Percentiles rank a stretch among this genome's conserved stretches.
Conservation (phyloP, 2,113 vertebrate genomes). For the Stegostoma tigrinum region DNA sequence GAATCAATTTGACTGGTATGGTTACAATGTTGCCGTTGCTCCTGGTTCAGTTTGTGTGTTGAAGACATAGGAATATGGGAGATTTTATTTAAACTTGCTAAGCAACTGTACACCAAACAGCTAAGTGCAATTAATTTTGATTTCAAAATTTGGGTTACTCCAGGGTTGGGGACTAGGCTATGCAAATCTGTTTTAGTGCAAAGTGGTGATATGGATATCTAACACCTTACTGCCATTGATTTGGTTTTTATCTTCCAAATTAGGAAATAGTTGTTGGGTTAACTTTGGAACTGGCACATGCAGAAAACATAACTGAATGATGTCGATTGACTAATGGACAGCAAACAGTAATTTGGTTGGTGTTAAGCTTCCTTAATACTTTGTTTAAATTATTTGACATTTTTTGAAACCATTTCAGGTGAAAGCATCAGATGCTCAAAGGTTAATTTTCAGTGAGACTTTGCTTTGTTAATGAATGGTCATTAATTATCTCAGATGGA, state of each 20-base stretch:
- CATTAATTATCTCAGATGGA: not conserved
- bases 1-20: not conserved
- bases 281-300: no score
- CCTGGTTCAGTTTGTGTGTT: not conserved
- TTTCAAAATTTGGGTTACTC: not conserved
- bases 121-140: not conserved
- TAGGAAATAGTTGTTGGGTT: no score
- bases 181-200: not conserved
- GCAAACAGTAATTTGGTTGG: no score
- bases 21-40: not conserved
- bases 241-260: no score
- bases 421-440: not conserved
- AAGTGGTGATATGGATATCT: not conserved
- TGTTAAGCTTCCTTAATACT: no score
- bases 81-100: not conserved
- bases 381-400: not conserved
- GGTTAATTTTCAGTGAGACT: not conserved
- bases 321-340: not conserved
- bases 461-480: not conserved
- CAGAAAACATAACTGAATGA: no score
- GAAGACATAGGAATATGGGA: not conserved
- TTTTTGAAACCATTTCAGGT: no score
- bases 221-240: no score
- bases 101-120: not conserved
- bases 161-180: not conserved